Conservation (phyloP, 2,888 invertebrate species). For the Melieria picta region DNA sequence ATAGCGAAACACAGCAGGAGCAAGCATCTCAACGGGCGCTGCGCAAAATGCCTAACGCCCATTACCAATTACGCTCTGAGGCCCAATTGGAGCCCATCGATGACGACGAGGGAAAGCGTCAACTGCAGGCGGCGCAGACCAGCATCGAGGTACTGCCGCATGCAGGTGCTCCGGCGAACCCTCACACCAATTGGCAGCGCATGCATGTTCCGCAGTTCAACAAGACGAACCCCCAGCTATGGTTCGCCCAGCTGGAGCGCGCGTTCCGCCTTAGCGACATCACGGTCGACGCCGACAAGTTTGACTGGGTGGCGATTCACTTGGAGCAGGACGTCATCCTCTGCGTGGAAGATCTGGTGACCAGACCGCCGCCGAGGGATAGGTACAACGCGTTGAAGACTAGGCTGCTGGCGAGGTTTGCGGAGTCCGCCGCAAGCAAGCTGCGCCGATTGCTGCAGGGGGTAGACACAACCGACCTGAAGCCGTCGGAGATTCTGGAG, state of each 20-base stretch:
- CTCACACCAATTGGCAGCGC: constrained; percentile 11
- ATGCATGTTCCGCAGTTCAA: constrained; percentile 18
- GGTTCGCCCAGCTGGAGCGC: constrained; percentile 30
- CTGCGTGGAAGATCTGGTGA: constrained; percentile 12
- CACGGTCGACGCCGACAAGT: constrained; percentile 21
- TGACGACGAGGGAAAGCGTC: constrained; percentile 1
- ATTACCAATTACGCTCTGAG: too few relatives aligned
- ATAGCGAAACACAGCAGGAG: too few relatives aligned
- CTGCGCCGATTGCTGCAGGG: constrained; percentile 37
- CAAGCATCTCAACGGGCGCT: too few relatives aligned
- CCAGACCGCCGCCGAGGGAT: constrained; percentile 2
- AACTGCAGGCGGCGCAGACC: constrained; percentile 7
- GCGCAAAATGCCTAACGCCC: too few relatives aligned
- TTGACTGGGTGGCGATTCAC: constrained; percentile 28
- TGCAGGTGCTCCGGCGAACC: background rate
- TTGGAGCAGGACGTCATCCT: constrained; percentile 15
- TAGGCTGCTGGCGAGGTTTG: background rate
- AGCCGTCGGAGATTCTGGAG: constrained; percentile 37
- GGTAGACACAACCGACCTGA: constrained; percentile 35
- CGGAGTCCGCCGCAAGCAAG: constrained; percentile 8
- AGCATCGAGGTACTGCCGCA: background rate
- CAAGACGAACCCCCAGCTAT: constrained; percentile 23
- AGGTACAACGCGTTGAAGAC: constrained; percentile 3
- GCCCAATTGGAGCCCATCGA: too few relatives aligned
- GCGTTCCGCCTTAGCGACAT: constrained; percentile 25